Conservation (phyloP, 2,113 vertebrate genomes). For the Emberiza fucata region DNA sequence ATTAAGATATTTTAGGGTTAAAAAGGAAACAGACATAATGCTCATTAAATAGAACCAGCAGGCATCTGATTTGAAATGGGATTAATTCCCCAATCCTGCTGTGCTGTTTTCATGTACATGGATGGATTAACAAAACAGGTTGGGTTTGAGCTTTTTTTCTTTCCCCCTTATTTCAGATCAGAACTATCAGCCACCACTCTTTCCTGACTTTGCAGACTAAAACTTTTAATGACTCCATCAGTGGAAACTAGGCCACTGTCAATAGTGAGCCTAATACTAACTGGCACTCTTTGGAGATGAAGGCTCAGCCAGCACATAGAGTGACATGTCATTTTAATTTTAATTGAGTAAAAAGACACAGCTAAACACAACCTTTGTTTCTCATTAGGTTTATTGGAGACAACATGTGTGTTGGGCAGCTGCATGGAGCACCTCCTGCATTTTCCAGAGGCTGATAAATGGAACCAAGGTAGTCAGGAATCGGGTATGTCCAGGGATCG, state of each 20-base stretch:
- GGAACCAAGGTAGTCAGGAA: background rate
- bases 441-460: background rate
- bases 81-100: conserved; percentile 46
- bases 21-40: conserved; percentile 18
- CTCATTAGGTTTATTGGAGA: background rate
- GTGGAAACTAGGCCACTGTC: conserved; percentile 36
- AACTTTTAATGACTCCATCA: conserved; percentile 55
- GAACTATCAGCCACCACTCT: conserved; percentile 5
- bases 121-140: conserved; percentile 48
- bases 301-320: background rate
- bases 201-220: conserved; percentile 15
- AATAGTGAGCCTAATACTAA: conserved; percentile 25
- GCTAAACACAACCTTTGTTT: background rate
- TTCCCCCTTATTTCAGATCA: background rate
- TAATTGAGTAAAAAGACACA: conserved; percentile 29
- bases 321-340: conserved; percentile 27
- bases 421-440: background rate
- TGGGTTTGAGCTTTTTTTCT: background rate
- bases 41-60: conserved; percentile 45
- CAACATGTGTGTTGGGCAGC: background rate
- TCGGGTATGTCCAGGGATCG: background rate
- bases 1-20: conserved; percentile 2
- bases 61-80: conserved; percentile 57
- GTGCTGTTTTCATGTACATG: conserved; percentile 31
- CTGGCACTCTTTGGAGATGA: conserved; percentile 43